Base-by-base conservation (phyloP, 1,140 invertebrate genomes). In the Ceratina calcarata region DNA sequence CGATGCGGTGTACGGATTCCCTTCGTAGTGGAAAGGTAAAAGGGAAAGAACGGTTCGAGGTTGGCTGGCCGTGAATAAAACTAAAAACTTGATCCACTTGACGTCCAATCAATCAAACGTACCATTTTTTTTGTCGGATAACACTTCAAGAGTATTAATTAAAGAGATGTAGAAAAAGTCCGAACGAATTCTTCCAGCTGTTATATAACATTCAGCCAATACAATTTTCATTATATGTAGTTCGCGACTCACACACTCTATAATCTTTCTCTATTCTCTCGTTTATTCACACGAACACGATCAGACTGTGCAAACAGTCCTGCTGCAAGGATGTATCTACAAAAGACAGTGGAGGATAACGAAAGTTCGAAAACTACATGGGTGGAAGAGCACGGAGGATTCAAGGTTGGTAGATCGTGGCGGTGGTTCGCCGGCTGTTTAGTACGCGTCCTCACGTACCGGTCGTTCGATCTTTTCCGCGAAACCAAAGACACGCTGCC, bases 401-500 rank as follows among this genome's bases (percentile, higher is more conserved):
- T 85, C 83, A 78, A 85, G 81, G 80, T 49, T 78, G 57, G 15
- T 24, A 57, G 53, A 51, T 45, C 53, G 68, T 57, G 68, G 24
- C 51, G 81, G 20, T 45, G 60, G 32, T 65, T 65, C 66, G 77
- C 55, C 45, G 62, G 16, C 78, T 82, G 87, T 81, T 90, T 89
- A 79, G 86, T 86, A 88, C 86, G 89, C 89, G 86, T 89, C 89
- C 88, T 89, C 88, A 88, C 88, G 90, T 90, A 88, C 85, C 67
- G 60, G 87, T 88, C 87, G 90, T 89, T 90, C 89, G 87, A 87
- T 90, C 89, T 86, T 90, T 92, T 92, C 91, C 89, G 90, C 91
- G 92, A 92, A 92, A 87, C 83, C 76, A 67, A 81, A 87, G 87
- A 69, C 85, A 86, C 83, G 87, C 84, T 77, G 85, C 68, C 85